Conservation (phyloP, 2,888 invertebrate genomes). For the Caenorhabditis virilis region DNA sequence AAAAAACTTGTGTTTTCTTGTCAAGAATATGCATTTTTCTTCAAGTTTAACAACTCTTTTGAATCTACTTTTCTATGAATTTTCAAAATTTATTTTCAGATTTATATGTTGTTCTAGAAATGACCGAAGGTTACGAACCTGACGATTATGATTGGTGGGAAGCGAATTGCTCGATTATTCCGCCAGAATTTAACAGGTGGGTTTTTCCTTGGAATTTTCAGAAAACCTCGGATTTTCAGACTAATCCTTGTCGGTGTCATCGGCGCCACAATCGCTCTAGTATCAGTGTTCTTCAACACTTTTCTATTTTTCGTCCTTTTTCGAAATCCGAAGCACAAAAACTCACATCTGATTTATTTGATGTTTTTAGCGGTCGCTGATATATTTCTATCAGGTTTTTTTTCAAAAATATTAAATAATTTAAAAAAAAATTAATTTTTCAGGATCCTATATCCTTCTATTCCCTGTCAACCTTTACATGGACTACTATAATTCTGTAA, state of each 20-base stretch:
- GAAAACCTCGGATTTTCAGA: constrained; percentile 26
- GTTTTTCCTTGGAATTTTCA: constrained; percentile 3
- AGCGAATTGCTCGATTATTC: constrained; percentile 56
- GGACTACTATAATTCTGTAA: constrained; percentile 61
- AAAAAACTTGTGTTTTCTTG: too few species aligned
- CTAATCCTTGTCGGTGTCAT: constrained; percentile 58
- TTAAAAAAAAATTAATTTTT: neutral
- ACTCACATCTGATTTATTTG: constrained; percentile 62
- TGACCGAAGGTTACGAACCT: neutral
- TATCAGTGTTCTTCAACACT: constrained; percentile 62
- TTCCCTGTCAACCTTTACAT: constrained; percentile 64
- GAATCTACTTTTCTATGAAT: neutral
- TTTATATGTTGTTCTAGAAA: neutral
- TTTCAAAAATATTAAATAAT: neutral
- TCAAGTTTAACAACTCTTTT: neutral
- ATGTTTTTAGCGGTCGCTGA: constrained; percentile 61
- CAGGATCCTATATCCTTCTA: constrained; percentile 63
- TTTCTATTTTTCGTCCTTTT: constrained; percentile 61
- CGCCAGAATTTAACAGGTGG: constrained; percentile 54
- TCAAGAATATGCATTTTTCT: neutral
- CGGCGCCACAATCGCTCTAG: constrained; percentile 56
- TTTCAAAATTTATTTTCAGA: neutral
- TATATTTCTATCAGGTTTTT: constrained; percentile 60
- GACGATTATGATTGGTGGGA: constrained; percentile 54
- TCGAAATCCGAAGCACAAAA: constrained; percentile 51